phyloP scores from a whole-genome alignment of 2,797 vertebrate species.

The Astyanax mexicanus region DNA sequence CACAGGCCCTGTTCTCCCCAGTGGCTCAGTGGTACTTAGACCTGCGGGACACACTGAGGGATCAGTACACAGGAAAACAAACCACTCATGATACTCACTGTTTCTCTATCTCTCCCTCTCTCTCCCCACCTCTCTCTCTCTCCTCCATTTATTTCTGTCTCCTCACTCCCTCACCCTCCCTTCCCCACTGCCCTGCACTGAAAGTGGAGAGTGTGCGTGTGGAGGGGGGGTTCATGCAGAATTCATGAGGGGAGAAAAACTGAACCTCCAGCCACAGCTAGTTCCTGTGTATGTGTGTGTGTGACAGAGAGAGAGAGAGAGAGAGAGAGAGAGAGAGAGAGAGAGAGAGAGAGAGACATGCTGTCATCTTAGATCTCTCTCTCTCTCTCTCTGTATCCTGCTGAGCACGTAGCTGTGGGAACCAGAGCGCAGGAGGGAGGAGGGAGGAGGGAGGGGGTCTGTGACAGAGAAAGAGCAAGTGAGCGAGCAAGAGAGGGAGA shows the following conservation, averaged over 20 bases:
- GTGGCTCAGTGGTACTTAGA: too few relatives aligned
- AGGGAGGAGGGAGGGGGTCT: constrained; percentile 12
- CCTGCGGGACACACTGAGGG: too few relatives aligned
- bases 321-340: not conserved
- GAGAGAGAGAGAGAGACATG: not conserved
- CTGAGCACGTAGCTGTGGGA: constrained; percentile 34
- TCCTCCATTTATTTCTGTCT: not conserved
- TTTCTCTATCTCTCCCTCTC: not conserved
- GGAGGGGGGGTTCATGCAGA: not conserved
- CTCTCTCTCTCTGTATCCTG: constrained; percentile 29
- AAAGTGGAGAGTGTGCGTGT: constrained; percentile 39
- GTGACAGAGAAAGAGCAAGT: constrained; percentile 31
- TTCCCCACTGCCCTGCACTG: constrained; percentile 1
- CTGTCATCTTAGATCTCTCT: not conserved
- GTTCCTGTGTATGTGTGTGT: constrained; percentile 46
- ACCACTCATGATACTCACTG: too few relatives aligned
- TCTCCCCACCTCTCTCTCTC: not conserved
- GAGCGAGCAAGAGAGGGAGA: constrained; percentile 37
- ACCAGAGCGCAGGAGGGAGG: constrained; percentile 48
- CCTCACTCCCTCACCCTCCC: not conserved
- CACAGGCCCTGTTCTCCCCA: too few relatives aligned
- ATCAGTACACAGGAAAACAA: too few relatives aligned
- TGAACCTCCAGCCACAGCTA: constrained; percentile 34
- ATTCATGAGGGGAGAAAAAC: constrained; percentile 1
- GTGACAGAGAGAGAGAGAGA: constrained; percentile 33